Percentiles rank a stretch among this genome's conserved stretches.
Conservation (phyloP, 2,113 vertebrate species). For the Neolamprologus caudopunctatus region DNA sequence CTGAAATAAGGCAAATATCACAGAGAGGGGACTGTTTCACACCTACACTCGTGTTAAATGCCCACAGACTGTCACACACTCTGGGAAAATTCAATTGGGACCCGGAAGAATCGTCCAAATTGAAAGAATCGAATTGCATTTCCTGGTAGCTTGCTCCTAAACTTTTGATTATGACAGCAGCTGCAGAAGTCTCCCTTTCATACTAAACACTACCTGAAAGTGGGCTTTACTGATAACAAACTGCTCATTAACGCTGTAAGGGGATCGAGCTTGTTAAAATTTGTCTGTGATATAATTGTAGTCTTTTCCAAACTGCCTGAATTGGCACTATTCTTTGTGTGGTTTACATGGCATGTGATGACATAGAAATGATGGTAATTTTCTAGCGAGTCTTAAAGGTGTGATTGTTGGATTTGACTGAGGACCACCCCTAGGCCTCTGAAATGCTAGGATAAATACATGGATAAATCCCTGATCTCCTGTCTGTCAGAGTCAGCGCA, state of each 20-base stretch:
- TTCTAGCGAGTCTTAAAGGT: conserved; percentile 46
- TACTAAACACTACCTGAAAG: conserved; percentile 14
- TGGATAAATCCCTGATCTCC: conserved; percentile 49
- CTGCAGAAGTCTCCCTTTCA: conserved; percentile 25
- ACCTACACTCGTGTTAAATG: conserved; percentile 66
- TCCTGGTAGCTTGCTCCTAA: background rate
- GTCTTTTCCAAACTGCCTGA: conserved; percentile 46
- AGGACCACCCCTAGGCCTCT: conserved; percentile 62
- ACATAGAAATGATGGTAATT: conserved; percentile 60
- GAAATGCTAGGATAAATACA: conserved; percentile 55
- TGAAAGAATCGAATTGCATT: background rate
- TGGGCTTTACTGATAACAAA: conserved; percentile 38
- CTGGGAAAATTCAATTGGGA: background rate
- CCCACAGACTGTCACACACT: conserved; percentile 47
- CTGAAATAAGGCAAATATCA: conserved; percentile 43
- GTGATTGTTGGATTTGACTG: conserved; percentile 68
- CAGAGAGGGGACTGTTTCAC: conserved; percentile 62
- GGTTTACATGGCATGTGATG: conserved; percentile 44
- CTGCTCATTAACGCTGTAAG: conserved; percentile 36
- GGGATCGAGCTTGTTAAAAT: conserved; percentile 50
- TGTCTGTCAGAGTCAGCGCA: conserved; percentile 59
- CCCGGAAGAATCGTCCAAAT: conserved; percentile 28
- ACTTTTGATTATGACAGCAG: conserved; percentile 15
- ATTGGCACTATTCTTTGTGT: conserved; percentile 53
- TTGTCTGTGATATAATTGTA: conserved; percentile 60